Percentiles rank a stretch among this genome's conserved stretches.
Evolutionary conservation across 2,888 invertebrate species (phyloP).

Genomic region (Sminthurinus aureus): DNA sequence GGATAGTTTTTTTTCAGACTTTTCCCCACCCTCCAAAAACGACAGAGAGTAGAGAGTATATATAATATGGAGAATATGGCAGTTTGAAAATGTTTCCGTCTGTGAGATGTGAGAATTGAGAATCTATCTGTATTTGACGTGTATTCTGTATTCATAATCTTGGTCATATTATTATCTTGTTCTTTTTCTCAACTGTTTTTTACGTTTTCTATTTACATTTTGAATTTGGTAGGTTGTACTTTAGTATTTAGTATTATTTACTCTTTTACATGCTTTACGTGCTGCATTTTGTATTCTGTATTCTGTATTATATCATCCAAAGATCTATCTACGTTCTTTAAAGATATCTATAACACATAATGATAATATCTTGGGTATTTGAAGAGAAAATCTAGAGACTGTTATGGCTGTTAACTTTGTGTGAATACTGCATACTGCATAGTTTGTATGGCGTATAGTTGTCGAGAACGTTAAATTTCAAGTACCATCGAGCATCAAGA

Average conservation of each 20-base stretch:
- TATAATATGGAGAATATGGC: constrained; percentile 11
- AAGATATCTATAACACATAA: too few species aligned
- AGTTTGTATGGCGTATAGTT: background rate
- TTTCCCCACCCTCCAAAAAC: background rate
- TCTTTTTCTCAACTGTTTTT: background rate
- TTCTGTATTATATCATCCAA: too few species aligned
- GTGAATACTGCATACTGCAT: background rate
- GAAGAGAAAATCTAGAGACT: too few species aligned
- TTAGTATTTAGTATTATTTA: too few species aligned
- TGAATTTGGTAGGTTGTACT: background rate
- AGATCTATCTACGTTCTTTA: too few species aligned
- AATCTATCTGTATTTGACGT: constrained; percentile 1
- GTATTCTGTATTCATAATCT: background rate
- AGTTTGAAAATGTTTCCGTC: background rate
- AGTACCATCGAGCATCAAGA: constrained; percentile 7
- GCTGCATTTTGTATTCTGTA: too few species aligned
- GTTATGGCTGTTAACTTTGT: too few species aligned
- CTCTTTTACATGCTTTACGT: too few species aligned
- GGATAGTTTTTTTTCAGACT: background rate
- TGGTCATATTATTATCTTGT: background rate
- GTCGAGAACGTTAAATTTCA: background rate
- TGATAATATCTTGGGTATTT: too few species aligned
- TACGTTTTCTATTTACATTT: constrained; percentile 15
- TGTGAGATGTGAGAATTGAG: too few species aligned
- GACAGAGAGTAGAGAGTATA: too few species aligned